Base-by-base conservation (phyloP, 2,797 vertebrate species). In the Balearica regulorum region DNA sequence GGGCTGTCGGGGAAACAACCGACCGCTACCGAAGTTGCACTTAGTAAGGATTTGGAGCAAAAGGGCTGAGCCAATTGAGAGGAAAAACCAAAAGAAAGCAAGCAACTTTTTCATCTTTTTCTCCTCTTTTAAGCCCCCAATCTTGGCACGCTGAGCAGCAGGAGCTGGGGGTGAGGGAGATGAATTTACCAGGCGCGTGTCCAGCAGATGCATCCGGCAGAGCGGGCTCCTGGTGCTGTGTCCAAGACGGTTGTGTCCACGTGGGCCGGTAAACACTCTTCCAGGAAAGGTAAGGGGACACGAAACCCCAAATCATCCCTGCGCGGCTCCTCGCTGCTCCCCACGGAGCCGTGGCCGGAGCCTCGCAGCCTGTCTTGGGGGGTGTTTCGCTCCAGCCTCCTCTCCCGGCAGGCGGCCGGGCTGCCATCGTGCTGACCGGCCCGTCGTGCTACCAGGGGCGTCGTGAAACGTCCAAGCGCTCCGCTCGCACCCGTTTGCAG, bases 201-300 rank as follows among this genome's bases (percentile, higher is more conserved):
- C 65, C 26, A 35, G 33, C 26, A 89, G 81, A 66, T 7, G 24
- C 44, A 31, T 7, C 26, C 35, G 57, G 82, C 71, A 16, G 19
- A 31, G 7, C 10, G 5, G 49, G 37, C 51, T 39, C 7, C 13
- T 28, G 57, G 10, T 3, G 14, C n/a, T 1, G 9, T 1, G 10
- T 13, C 26, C 58, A 39, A n/a, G 49, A 21, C 1, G 37, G 13
- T 11, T 4, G 2, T 4, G 9, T 22, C 25, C 80, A 33, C 6
- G 46, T 0, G 26, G 49, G 28, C 21, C 3, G 16, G 9, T 7
- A 62, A 87, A 5, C 53, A 5, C 0, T 0, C 26, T 54, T 29
- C 53, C 54, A 20, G 17, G 71, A 13, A 22, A 68, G 68, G 15
- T 8, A 28, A 70, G 16, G 48, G 43, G 24, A 55, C 18, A 0